Conservation (phyloP, 2,888 invertebrate genomes). For the Pandemis corylana region DNA sequence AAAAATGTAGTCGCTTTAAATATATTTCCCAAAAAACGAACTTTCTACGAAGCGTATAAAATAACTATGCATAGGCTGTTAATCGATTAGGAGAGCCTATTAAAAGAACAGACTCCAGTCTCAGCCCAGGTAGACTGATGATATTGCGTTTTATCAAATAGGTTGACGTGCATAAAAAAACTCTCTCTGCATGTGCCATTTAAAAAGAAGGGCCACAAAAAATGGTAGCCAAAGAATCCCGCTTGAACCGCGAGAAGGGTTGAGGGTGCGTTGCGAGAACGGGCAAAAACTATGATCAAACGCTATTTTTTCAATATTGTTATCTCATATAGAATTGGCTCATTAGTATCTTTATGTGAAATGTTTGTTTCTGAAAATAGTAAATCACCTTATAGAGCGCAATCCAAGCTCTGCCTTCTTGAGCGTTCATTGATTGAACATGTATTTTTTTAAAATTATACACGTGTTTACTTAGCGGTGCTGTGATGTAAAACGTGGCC, state of each 20-base stretch:
- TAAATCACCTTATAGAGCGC: neutral
- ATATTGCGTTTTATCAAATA: slow-evolving; percentile 80
- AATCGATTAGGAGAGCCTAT: slow-evolving; percentile 81
- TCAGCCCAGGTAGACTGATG: slow-evolving; percentile 79
- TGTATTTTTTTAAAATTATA: neutral
- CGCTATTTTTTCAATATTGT: slow-evolving; percentile 59
- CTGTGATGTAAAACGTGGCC: slow-evolving; percentile 45
- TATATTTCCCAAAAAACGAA: slow-evolving; percentile 2
- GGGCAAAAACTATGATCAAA: slow-evolving; percentile 75
- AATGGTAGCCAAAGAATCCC: slow-evolving; percentile 79
- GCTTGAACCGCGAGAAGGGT: slow-evolving; percentile 78
- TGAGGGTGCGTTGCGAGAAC: slow-evolving; percentile 69
- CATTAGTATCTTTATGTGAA: slow-evolving; percentile 8
- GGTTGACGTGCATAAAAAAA: slow-evolving; percentile 68
- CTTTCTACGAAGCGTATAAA: slow-evolving; percentile 43
- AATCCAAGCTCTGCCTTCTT: neutral
- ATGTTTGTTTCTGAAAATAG: neutral
- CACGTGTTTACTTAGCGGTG: neutral
- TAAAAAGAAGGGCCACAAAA: slow-evolving; percentile 78
- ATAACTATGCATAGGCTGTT: slow-evolving; percentile 54
- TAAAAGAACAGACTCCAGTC: slow-evolving; percentile 71
- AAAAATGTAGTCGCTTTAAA: neutral
- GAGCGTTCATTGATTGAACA: neutral
- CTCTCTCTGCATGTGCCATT: slow-evolving; percentile 83
- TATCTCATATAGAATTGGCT: slow-evolving; percentile 51